Conservation (phyloP, 2,113 vertebrate genomes). For the Panthera uncia region DNA sequence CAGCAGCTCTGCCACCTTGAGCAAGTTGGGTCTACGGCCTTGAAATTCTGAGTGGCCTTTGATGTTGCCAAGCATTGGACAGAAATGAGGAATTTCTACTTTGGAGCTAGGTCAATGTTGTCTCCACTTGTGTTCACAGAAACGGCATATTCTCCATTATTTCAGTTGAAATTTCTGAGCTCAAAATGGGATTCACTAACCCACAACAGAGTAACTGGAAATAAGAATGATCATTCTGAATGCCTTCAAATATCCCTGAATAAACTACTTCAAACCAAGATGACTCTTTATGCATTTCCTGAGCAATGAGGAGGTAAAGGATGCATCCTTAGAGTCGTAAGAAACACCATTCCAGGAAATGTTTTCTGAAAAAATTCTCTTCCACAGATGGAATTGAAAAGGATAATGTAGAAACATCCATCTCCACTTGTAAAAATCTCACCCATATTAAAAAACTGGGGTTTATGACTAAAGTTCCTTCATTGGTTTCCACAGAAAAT, state of each 20-base stretch:
- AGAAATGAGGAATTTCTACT: not conserved
- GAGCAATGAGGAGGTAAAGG: not conserved
- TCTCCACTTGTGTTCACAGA: not conserved
- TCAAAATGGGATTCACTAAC: not conserved
- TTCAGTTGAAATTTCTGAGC: slow-evolving; percentile 3
- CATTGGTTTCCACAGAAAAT: not conserved
- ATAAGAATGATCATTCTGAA: not conserved
- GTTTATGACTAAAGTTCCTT: not conserved
- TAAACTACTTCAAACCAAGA: not conserved
- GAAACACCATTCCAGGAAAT: not conserved
- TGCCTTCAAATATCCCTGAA: not conserved
- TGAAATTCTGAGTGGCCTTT: not conserved
- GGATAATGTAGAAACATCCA: not conserved
- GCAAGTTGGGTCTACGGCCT: not conserved
- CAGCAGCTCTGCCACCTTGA: not conserved
- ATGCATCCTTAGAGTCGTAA: not conserved
- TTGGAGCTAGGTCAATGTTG: not conserved
- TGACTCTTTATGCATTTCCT: not conserved
- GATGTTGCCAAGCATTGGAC: not conserved
- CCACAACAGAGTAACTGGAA: not conserved
- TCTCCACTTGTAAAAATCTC: not conserved
- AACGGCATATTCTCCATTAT: not conserved
- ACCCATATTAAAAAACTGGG: not conserved
- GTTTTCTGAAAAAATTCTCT: not conserved
- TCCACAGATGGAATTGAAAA: not conserved